phyloP scores from a whole-genome alignment of 2,797 vertebrate species.

The Ctenopoma multispine region DNA sequence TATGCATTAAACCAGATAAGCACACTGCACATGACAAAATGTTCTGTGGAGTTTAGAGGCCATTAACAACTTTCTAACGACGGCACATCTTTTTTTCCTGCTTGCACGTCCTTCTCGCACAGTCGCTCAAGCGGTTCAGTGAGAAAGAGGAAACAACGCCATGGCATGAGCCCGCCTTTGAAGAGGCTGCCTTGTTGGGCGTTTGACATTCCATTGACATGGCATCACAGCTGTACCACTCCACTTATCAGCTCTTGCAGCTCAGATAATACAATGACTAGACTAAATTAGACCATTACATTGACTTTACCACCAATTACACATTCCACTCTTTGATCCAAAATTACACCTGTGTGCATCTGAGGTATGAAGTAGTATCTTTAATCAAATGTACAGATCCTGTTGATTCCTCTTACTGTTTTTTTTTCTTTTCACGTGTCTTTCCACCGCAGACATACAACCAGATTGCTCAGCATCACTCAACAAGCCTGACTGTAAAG shows the following conservation, averaged over 20 bases:
- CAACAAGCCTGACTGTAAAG: slow-evolving; percentile 34
- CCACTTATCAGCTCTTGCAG: slow-evolving; percentile 58
- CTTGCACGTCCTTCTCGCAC: background rate
- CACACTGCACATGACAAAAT: slow-evolving; percentile 1
- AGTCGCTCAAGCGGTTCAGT: slow-evolving; percentile 17
- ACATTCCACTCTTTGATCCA: slow-evolving; percentile 44
- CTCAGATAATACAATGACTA: slow-evolving; percentile 61
- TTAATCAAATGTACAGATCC: slow-evolving; percentile 43
- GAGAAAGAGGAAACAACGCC: slow-evolving; percentile 42
- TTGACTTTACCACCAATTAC: slow-evolving; percentile 55
- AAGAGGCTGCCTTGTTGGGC: slow-evolving; percentile 41
- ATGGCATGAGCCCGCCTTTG: slow-evolving; percentile 42
- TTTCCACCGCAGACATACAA: background rate
- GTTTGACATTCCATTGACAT: slow-evolving; percentile 72
- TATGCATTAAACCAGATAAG: slow-evolving; percentile 1
- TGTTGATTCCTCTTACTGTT: background rate
- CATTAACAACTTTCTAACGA: background rate
- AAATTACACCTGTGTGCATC: slow-evolving; percentile 48
- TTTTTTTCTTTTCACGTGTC: background rate
- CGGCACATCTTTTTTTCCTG: slow-evolving; percentile 22
- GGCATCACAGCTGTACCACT: slow-evolving; percentile 61
- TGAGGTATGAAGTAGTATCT: slow-evolving; percentile 30
- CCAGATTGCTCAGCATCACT: slow-evolving; percentile 21
- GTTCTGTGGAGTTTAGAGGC: background rate
- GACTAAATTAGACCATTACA: slow-evolving; percentile 65